Evolutionary conservation across 2,888 invertebrate genomes (phyloP).

Genomic region (Leptopilina myrica): DNA sequence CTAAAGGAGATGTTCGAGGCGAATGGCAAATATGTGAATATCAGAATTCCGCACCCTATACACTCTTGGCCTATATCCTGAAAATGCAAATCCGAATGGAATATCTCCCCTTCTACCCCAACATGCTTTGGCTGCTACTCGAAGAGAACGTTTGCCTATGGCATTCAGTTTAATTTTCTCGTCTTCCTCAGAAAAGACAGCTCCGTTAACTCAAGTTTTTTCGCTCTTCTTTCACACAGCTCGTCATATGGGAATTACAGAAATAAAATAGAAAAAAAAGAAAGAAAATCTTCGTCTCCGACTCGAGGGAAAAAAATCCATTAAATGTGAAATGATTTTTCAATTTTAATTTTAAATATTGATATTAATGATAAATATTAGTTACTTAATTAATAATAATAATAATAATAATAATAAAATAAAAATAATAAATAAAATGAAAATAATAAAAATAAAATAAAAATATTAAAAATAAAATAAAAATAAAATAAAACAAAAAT

Average conservation of each 20-base stretch:
- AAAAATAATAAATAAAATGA: no score
- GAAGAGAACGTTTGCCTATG: constrained; percentile 14
- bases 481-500: no score
- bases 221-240: background rate
- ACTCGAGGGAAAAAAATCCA: background rate
- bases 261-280: background rate
- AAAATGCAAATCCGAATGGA: constrained; percentile 27
- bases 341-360: no score
- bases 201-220: constrained; percentile 18
- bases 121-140: constrained; percentile 6
- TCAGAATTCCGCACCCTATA: constrained; percentile 9
- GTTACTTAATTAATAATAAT: no score
- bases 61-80: constrained; percentile 24
- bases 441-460: no score
- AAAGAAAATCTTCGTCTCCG: background rate
- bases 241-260: background rate
- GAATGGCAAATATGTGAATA: constrained; percentile 26
- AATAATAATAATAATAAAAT: no score
- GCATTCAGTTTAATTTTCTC: constrained; percentile 37
- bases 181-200: constrained; percentile 28
- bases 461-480: no score
- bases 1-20: background rate
- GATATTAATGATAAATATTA: no score
- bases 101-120: background rate
- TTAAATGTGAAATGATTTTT: no score